Evolutionary conservation across 2,888 invertebrate genomes (phyloP), one percentile per base, ranked within the genome.

Genomic region (Teinopalpus imperialis): DNA sequence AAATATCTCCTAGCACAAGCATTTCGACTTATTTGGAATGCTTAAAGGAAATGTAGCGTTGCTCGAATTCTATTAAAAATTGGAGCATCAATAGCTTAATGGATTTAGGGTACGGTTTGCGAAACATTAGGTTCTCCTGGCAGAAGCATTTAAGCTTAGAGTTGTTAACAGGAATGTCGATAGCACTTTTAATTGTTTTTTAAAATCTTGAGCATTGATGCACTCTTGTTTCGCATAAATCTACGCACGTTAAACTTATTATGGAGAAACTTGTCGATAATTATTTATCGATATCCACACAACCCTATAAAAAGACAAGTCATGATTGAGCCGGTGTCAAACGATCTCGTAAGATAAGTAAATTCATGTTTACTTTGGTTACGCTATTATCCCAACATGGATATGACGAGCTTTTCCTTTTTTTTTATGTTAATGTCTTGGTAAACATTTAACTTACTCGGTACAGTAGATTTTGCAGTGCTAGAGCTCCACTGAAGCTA

Each of bases 231-330:
- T 18, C 7, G 2, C 34, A 10, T 44, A 32, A 44, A 44, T 43
- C 30, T n/a, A 5, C 16, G 7, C 13, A n/a, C 5, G n/a, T 4
- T 21, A 14, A 6, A 6, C 14, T 24, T 12, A 14, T 14, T 16
- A 23, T 24, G 12, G n/a, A 18, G 12, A 21, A 12, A 34, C 34
- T 43, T 35, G 34, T 35, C 21, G 29, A 43, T 35, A 20, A 16
- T 20, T 29, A 37, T 42, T 42, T 42, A 42, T 34, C 13, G 42
- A 42, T 20, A 13, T 34, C 24, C n/a, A 2, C 20, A 9, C 42
- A 42, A 26, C 34, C 24, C 42, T 42, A 42, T 42, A 42, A 42
- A 32, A 18, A 18, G 16, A 20, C 5, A n/a, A 6, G 9, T n/a
- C 12, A 29, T 12, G 6, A 18, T 12, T 29, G 2, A 14, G n/a